Percentiles rank a stretch among this genome's conserved stretches.
phyloP scores from a whole-genome alignment of 2,888 invertebrate species.

The Sinopyrophorus schimmeli region DNA sequence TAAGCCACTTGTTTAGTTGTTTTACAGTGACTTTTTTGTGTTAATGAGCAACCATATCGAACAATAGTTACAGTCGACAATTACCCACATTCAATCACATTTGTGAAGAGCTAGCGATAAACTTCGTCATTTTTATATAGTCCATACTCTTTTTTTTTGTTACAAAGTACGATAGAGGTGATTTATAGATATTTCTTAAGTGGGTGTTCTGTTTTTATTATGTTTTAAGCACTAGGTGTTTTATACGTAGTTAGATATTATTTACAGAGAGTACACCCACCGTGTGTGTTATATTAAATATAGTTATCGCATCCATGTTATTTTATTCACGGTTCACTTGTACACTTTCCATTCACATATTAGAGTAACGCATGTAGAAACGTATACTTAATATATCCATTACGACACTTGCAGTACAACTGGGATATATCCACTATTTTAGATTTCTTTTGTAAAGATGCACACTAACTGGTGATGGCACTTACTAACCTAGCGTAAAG shows the following conservation, averaged over 20 bases:
- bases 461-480: constrained; percentile 56
- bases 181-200: constrained; percentile 31
- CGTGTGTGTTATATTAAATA: constrained; percentile 32
- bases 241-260: constrained; percentile 35
- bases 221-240: constrained; percentile 33
- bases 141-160: constrained; percentile 29
- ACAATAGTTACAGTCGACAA: constrained; percentile 52
- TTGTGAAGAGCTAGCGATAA: constrained; percentile 48
- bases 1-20: constrained; percentile 46
- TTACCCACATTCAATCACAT: constrained; percentile 56
- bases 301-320: constrained; percentile 30
- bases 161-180: constrained; percentile 35
- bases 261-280: constrained; percentile 35
- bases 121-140: constrained; percentile 21
- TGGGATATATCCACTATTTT: constrained; percentile 49
- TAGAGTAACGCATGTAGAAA: constrained; percentile 23
- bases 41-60: constrained; percentile 50
- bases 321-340: constrained; percentile 31
- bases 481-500: constrained; percentile 55
- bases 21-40: constrained; percentile 43
- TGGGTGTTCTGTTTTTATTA: constrained; percentile 30
- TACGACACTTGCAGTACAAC: constrained; percentile 52
- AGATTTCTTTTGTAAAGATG: constrained; percentile 53
- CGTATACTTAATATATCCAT: constrained; percentile 40
- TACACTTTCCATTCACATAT: constrained; percentile 28